A percentile compares a stretch with the other conserved stretches of the same genome.
Conservation (phyloP, 2,888 invertebrate species). For the Sarcophaga rosellei region DNA sequence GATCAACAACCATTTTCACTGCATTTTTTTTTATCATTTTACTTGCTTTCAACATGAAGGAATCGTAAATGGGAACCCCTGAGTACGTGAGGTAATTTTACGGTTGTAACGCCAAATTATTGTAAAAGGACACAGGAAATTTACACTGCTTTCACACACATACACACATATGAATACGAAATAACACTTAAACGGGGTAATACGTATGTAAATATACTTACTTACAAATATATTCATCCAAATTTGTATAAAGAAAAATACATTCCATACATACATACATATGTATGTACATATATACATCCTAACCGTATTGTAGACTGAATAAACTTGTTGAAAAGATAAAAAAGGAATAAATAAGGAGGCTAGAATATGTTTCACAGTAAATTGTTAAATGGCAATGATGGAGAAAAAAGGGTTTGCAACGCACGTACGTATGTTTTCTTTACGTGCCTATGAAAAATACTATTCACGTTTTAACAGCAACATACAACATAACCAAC, state of each 20-base stretch:
- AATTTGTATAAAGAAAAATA: constrained; percentile 18
- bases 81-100: constrained; percentile 66
- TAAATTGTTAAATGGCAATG: constrained; percentile 61
- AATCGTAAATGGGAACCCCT: constrained; percentile 22
- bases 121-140: constrained; percentile 53
- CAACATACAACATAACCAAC: constrained; percentile 4
- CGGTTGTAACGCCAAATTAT: constrained; percentile 63
- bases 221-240: constrained; percentile 18
- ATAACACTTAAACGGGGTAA: constrained; percentile 13
- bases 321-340: constrained; percentile 36
- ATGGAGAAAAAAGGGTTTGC: constrained; percentile 64
- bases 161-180: constrained; percentile 3
- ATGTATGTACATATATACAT: background rate
- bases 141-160: constrained; percentile 20
- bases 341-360: background rate
- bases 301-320: background rate
- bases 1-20: background rate
- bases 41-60: background rate
- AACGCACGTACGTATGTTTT: constrained; percentile 65
- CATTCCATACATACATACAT: constrained; percentile 3
- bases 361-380: constrained; percentile 28
- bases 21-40: constrained; percentile 19
- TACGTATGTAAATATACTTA: constrained; percentile 22
- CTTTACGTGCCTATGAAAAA: constrained; percentile 64
- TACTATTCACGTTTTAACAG: constrained; percentile 32